These are phyloP conservation scores for Gallinago paraguaiae DNA, from an alignment of 2,113 vertebrate genomes.

Conservation along the genomic window DNA sequence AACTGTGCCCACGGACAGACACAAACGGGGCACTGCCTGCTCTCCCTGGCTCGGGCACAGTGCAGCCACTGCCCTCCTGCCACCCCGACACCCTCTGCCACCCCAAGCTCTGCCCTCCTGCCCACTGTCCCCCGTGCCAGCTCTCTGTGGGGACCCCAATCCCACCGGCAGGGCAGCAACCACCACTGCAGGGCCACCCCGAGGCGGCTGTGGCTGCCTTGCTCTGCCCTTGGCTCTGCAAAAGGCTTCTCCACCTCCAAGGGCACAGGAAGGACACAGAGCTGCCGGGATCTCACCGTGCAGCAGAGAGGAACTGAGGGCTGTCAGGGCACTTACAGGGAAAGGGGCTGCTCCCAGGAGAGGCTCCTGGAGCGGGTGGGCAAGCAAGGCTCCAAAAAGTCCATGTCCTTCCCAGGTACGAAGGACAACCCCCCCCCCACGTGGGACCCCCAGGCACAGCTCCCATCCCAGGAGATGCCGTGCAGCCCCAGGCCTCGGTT, in stretches of 20 bases:
- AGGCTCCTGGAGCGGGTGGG: fast-evolving
- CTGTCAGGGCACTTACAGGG: background rate
- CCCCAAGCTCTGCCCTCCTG: background rate
- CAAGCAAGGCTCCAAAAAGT: background rate
- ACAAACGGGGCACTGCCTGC: background rate
- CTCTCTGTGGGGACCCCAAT: fast-evolving
- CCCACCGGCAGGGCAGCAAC: fast-evolving
- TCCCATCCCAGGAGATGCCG: fast-evolving
- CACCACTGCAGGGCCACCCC: fast-evolving
- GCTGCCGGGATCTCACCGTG: fast-evolving
- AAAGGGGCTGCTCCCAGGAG: background rate
- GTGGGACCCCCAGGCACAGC: background rate
- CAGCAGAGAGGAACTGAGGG: background rate
- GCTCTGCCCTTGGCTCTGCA: background rate
- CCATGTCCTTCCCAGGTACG: fast-evolving
- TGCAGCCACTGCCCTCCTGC: background rate
- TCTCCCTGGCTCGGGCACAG: fast-evolving
- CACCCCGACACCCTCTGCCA: background rate
- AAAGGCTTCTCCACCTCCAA: background rate
- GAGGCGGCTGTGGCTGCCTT: background rate
- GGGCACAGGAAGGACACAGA: constrained; percentile 5
- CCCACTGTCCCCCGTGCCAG: fast-evolving
- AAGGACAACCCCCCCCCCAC: background rate
- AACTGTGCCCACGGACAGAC: background rate
- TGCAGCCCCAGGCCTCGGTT: background rate